Evolutionary conservation across 2,797 vertebrate species (phyloP).

Genomic region (Anomalospiza imberbis): DNA sequence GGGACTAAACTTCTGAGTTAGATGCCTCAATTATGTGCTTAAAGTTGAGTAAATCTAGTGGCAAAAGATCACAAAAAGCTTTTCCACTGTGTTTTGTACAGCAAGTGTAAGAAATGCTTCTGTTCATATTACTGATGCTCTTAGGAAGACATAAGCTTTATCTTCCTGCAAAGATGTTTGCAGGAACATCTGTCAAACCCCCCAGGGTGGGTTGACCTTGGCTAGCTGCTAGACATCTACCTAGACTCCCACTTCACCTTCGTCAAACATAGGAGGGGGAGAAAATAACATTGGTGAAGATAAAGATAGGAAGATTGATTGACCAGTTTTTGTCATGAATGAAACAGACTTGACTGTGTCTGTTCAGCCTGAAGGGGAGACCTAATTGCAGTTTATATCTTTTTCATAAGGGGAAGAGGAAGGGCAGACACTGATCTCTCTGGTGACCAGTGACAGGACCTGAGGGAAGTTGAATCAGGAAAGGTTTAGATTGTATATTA

Average conservation of each 20-base stretch:
- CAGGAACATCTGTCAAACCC: background rate
- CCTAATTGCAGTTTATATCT: too few species aligned
- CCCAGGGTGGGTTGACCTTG: background rate
- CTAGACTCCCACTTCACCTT: background rate
- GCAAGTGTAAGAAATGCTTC: background rate
- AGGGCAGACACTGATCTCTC: background rate
- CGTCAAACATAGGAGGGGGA: background rate
- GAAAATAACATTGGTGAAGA: background rate
- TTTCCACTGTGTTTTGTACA: background rate
- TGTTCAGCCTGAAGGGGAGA: background rate
- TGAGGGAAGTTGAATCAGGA: background rate
- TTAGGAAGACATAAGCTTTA: background rate
- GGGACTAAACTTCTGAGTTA: background rate
- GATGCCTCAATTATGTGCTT: background rate
- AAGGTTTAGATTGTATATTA: background rate
- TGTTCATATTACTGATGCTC: background rate
- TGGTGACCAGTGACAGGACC: background rate
- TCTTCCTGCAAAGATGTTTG: background rate
- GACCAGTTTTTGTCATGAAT: background rate
- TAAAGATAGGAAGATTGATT: background rate
- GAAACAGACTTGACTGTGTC: background rate
- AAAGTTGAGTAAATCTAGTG: background rate
- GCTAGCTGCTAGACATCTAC: background rate
- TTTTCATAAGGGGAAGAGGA: background rate
- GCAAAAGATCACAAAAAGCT: background rate